A percentile compares a stretch with the other conserved stretches of the same genome.
phyloP scores from a whole-genome alignment of 2,888 invertebrate species.

The Synergus umbraculus region DNA sequence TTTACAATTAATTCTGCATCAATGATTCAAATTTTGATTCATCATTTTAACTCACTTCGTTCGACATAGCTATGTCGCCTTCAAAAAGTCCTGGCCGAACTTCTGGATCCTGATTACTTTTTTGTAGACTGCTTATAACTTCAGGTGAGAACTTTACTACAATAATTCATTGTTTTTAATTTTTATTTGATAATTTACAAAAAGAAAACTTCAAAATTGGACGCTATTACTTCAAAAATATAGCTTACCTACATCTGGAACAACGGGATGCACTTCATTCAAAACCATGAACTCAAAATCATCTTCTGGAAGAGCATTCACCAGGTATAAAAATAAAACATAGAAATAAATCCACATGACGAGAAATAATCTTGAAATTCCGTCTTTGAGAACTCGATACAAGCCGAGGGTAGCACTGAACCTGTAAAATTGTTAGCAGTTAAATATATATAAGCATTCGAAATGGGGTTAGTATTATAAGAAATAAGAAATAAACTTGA shows the following conservation, averaged over 20 bases:
- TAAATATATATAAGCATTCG: conserved; percentile 27
- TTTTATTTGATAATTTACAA: conserved; percentile 9
- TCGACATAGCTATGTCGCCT: conserved; percentile 84
- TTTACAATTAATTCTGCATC: background rate
- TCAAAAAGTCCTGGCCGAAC: conserved; percentile 83
- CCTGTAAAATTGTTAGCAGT: background rate
- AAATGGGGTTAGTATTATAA: conserved; percentile 29
- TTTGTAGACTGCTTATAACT: conserved; percentile 54
- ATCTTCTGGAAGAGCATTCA: conserved; percentile 7
- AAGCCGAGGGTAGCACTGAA: background rate
- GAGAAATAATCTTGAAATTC: background rate
- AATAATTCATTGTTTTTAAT: background rate
- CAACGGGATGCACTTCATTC: conserved; percentile 76
- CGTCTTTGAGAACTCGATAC: background rate
- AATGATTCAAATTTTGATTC: background rate
- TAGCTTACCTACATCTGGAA: conserved; percentile 77
- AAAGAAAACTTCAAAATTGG: background rate
- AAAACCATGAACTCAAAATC: conserved; percentile 67
- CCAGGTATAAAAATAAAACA: background rate
- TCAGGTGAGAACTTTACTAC: conserved; percentile 54
- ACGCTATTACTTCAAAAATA: background rate
- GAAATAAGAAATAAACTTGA: conserved; percentile 34
- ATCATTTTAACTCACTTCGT: conserved; percentile 72
- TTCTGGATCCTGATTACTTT: conserved; percentile 81
- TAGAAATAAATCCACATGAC: background rate